Percentiles rank a stretch among this genome's conserved stretches.
phyloP scores from a whole-genome alignment of 2,888 invertebrate species.

The Cheilosia impressa region DNA sequence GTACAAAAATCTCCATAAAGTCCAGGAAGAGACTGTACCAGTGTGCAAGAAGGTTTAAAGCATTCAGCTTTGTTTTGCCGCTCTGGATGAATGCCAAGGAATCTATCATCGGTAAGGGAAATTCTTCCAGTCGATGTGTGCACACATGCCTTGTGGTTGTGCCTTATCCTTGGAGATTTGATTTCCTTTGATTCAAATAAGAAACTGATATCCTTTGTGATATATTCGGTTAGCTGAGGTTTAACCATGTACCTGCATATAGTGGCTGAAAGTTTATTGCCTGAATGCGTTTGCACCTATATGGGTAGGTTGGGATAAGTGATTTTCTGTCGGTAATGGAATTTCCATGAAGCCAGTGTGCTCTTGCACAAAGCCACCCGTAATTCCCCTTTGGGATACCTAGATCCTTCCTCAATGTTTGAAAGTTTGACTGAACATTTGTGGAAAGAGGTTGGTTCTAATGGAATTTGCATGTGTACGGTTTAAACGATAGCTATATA shows the following conservation, averaged over 20 bases:
- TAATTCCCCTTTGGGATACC: no score
- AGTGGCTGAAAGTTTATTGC: constrained; percentile 45
- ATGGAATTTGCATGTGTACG: no score
- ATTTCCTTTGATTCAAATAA: constrained; percentile 65
- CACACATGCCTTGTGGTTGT: constrained; percentile 39
- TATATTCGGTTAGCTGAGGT: constrained; percentile 29
- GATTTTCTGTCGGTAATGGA: constrained; percentile 53
- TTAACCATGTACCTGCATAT: constrained; percentile 12
- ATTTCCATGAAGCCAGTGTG: constrained; percentile 11
- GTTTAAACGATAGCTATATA: no score
- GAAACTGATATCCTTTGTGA: constrained; percentile 69
- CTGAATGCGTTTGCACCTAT: constrained; percentile 16
- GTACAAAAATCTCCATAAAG: constrained; percentile 20
- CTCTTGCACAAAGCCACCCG: neutral
- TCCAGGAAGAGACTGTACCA: constrained; percentile 12
- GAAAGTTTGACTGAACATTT: no score
- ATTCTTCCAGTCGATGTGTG: constrained; percentile 16
- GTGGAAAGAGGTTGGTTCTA: no score
- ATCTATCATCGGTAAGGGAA: constrained; percentile 61
- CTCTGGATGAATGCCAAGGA: constrained; percentile 67
- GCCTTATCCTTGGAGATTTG: constrained; percentile 47
- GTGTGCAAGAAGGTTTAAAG: neutral
- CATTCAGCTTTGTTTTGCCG: constrained; percentile 36
- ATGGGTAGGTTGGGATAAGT: constrained; percentile 31
- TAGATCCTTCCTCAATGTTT: no score